phyloP scores from a whole-genome alignment of 2,797 vertebrate species.

The Platalea minor region DNA sequence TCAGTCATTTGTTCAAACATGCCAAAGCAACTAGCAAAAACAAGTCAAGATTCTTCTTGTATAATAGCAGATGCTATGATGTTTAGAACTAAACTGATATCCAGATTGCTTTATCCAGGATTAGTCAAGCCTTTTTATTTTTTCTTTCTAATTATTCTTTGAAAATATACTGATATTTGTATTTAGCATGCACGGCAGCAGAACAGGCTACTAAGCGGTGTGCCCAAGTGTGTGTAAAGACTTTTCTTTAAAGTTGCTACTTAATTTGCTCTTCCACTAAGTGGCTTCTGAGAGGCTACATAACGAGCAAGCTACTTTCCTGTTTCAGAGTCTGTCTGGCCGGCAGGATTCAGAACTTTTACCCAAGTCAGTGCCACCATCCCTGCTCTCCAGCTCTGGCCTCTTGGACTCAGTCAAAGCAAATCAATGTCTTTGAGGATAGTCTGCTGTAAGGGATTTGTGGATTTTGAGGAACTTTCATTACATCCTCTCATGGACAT shows the following conservation, averaged over 20 bases:
- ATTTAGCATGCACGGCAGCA: neutral
- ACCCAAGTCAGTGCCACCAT: neutral
- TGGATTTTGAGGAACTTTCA: neutral
- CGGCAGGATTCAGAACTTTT: neutral
- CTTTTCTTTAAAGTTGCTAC: neutral
- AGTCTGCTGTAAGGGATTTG: rapidly evolving
- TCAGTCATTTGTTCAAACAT: constrained; percentile 14
- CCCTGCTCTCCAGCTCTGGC: neutral
- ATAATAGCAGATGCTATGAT: neutral
- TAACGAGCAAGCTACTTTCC: neutral
- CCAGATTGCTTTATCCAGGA: neutral
- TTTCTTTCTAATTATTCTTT: neutral
- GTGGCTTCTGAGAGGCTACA: neutral
- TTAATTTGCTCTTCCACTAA: neutral
- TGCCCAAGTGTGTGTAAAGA: neutral
- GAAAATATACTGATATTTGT: neutral
- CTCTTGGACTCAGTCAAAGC: neutral
- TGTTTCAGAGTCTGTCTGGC: neutral
- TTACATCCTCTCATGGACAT: neutral
- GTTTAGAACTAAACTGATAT: neutral
- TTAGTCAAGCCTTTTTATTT: constrained; percentile 8
- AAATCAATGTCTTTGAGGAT: neutral
- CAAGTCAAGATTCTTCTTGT: neutral
- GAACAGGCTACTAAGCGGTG: neutral
- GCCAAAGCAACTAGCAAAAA: constrained; percentile 2